Evolutionary conservation across 2,888 invertebrate genomes (phyloP), one percentile per base, ranked within the genome.

Genomic region (Anticlea derivata): DNA sequence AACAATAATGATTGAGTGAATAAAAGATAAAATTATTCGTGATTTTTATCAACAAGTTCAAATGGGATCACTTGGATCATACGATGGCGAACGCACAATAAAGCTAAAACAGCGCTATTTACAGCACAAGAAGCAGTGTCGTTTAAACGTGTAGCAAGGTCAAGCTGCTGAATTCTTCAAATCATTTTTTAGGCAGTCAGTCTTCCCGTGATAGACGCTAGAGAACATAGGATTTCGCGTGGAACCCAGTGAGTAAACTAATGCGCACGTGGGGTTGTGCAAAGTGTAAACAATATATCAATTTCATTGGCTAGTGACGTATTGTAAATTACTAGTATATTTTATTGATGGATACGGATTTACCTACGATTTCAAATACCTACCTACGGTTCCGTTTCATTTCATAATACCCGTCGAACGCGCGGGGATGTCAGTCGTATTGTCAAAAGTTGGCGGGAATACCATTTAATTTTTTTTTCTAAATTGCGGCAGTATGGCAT

Each of bases 381-480:
- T 7, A 31, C 2, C 13, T 6, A 20, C 41, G 26, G 12, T 31
- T 48, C 34, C 17, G 13, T 52, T 52, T 45, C 54, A 40, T 52
- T 52, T 45, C 54, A 40, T 55, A 49, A 33, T 45, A 34, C 48
- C 58, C 34, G 59, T 50, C 30, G 31, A 12, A 17, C 65, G 63
- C 61, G 66, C 68, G 61, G 70, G 74, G 74, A 71, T 75, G 74
- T 72, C 80, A 77, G 73, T 78, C 71, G 72, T 52, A 57, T 68
- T 73, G 73, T 65, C 71, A 66, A 66, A 56, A 52, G 55, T 78
- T 76, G 80, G 84, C 86, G 85, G 84, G 83, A 86, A 80, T 69
- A 69, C 5, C 12, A 23, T 73, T n/a, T n/a, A 68, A 38, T 59
- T 62, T 60, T 65, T 63, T 66, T 60, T 48, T 50, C 1, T 49